A percentile compares a stretch with the other conserved stretches of the same genome.
Conservation (phyloP, 2,797 vertebrate genomes). For the Gallinago stenura region DNA sequence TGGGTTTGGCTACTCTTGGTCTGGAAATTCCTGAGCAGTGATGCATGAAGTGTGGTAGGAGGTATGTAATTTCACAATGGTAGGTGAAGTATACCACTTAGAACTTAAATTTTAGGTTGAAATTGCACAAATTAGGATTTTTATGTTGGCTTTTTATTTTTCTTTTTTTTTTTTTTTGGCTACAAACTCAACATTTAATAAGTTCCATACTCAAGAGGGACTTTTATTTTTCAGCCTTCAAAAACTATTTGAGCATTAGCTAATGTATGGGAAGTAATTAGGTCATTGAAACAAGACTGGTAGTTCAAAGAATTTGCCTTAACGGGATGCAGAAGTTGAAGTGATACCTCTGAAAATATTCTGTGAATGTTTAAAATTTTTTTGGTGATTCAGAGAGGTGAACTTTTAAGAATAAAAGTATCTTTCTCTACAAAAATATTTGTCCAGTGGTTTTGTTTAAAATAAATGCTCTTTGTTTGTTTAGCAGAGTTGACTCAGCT, state of each 20-base stretch:
- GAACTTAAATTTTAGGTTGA: conserved; percentile 26
- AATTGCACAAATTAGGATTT: conserved; percentile 58
- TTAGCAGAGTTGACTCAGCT: conserved; percentile 59
- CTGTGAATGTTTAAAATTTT: background rate
- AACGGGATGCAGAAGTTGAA: background rate
- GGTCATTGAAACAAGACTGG: background rate
- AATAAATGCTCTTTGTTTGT: conserved; percentile 27
- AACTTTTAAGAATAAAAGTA: background rate
- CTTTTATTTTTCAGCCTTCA: background rate
- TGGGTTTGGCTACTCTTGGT: conserved; percentile 16
- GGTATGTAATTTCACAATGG: conserved; percentile 53
- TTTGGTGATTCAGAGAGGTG: background rate
- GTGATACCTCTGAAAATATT: background rate
- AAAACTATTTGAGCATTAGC: background rate
- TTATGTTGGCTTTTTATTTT: background rate
- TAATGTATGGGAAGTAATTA: conserved; percentile 16
- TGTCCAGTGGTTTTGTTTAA: conserved; percentile 28
- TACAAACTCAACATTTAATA: conserved; percentile 24
- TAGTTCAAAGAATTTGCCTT: conserved; percentile 3
- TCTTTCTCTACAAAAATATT: conserved; percentile 18
- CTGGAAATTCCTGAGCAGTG: conserved; percentile 30
- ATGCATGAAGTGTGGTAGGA: conserved; percentile 31
- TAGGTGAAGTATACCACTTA: conserved; percentile 16
- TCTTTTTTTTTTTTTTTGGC: background rate
- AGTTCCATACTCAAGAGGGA: conserved; percentile 4